Conservation (phyloP, 2,797 vertebrate genomes). For the Pseudopleuronectes americanus region DNA sequence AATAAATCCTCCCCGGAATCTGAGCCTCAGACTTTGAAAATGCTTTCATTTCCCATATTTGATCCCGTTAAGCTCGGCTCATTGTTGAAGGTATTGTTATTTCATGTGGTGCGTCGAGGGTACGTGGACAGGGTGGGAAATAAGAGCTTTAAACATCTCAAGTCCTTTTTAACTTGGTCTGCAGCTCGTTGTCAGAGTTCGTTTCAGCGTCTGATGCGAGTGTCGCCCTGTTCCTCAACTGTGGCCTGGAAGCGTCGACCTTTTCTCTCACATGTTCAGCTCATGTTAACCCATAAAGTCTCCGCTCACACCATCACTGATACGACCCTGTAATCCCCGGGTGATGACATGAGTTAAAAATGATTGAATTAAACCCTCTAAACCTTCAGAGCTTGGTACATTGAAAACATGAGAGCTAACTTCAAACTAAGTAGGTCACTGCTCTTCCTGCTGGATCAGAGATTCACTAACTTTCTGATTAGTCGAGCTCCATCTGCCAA, state of each 20-base stretch:
- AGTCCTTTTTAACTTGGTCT: neutral
- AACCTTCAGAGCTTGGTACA: slow-evolving; percentile 39
- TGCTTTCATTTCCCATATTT: slow-evolving; percentile 76
- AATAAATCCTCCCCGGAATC: slow-evolving; percentile 63
- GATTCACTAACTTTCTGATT: slow-evolving; percentile 14
- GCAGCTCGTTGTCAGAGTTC: slow-evolving; percentile 4
- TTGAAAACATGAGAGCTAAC: slow-evolving; percentile 27
- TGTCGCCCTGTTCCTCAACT: slow-evolving; percentile 1
- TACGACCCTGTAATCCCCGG: slow-evolving; percentile 33
- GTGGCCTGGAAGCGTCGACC: neutral
- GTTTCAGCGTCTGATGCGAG: neutral
- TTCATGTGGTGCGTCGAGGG: slow-evolving; percentile 48
- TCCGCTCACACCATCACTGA: slow-evolving; percentile 27
- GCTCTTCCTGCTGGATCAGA: slow-evolving; percentile 32
- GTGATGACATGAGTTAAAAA: slow-evolving; percentile 55
- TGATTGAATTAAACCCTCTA: slow-evolving; percentile 36
- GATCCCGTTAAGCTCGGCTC: slow-evolving; percentile 54
- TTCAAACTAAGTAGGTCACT: slow-evolving; percentile 11
- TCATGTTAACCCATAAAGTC: slow-evolving; percentile 20
- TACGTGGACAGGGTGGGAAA: slow-evolving; percentile 23
- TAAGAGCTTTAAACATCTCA: slow-evolving; percentile 2
- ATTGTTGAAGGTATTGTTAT: slow-evolving; percentile 59
- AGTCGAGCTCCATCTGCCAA: slow-evolving; percentile 9
- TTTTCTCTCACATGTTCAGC: slow-evolving; percentile 27
- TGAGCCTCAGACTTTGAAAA: slow-evolving; percentile 60